A percentile compares a stretch with the other conserved stretches of the same genome.
These are phyloP conservation scores for Mesocentrotus franciscanus DNA, from an alignment of 53 echinoderm and acorn worm species.

Conservation along the genomic window DNA sequence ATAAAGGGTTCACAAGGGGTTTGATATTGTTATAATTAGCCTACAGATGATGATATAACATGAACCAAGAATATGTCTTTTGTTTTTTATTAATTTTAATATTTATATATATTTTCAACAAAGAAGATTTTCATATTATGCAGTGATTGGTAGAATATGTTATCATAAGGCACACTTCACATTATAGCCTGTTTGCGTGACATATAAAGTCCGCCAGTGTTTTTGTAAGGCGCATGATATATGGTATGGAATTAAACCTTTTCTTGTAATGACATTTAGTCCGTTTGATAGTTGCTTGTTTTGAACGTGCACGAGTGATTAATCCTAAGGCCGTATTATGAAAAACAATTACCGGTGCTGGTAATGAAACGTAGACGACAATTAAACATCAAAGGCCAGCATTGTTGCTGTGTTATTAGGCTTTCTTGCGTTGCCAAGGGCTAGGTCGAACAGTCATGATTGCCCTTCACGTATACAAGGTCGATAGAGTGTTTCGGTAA, in stretches of 20 bases:
- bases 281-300: not conserved
- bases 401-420: slow-evolving; percentile 40
- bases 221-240: not conserved
- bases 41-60: too few relatives aligned
- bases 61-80: too few relatives aligned
- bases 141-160: too few relatives aligned
- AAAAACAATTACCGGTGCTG: slow-evolving; percentile 49
- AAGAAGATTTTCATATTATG: too few relatives aligned
- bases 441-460: slow-evolving; percentile 13
- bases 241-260: not conserved
- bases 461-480: slow-evolving; percentile 28
- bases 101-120: too few relatives aligned
- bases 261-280: not conserved
- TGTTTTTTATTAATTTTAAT: too few relatives aligned
- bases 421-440: slow-evolving; percentile 40
- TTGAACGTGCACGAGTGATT: slow-evolving; percentile 42
- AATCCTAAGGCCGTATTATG: slow-evolving; percentile 22
- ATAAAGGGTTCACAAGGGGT: too few relatives aligned
- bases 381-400: slow-evolving; percentile 13
- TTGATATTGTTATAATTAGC: too few relatives aligned
- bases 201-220: not conserved
- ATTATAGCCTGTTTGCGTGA: not conserved
- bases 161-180: too few relatives aligned
- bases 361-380: slow-evolving; percentile 28
- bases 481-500: not conserved